Percentiles rank a stretch among this genome's conserved stretches.
Evolutionary conservation across 2,113 vertebrate genomes (phyloP).

Genomic region (Calidris pugnax): DNA sequence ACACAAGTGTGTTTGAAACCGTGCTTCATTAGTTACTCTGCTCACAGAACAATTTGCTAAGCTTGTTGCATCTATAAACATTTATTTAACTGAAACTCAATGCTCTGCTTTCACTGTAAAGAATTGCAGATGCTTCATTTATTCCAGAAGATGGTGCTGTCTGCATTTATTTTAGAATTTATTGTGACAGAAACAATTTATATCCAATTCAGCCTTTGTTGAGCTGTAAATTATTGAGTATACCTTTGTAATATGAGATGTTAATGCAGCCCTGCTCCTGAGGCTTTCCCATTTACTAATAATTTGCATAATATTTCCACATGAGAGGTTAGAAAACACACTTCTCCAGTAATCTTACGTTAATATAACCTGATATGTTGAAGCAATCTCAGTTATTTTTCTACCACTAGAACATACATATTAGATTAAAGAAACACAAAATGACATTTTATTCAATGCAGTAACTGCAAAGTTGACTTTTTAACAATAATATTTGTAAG

Average conservation of each 20-base stretch:
- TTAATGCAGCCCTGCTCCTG: constrained; percentile 68
- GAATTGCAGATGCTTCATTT: not conserved
- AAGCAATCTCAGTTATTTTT: constrained; percentile 61
- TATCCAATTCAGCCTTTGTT: constrained; percentile 37
- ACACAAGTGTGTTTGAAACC: not conserved
- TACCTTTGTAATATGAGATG: constrained; percentile 64
- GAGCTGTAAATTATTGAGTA: constrained; percentile 70
- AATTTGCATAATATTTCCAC: constrained; percentile 79
- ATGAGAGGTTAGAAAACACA: constrained; percentile 61
- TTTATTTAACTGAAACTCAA: not conserved
- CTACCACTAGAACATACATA: constrained; percentile 45
- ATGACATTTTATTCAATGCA: constrained; percentile 51
- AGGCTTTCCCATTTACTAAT: constrained; percentile 76
- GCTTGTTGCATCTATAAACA: not conserved
- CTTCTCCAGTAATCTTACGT: constrained; percentile 61
- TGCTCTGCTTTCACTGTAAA: not conserved
- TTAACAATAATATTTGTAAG: not conserved
- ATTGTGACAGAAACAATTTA: constrained; percentile 17
- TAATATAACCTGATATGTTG: constrained; percentile 67
- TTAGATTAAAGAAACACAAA: constrained; percentile 37
- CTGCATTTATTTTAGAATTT: constrained; percentile 57
- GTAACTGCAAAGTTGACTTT: not conserved
- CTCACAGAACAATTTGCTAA: not conserved
- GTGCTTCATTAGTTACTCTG: not conserved
- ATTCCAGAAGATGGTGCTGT: constrained; percentile 80